A percentile compares a stretch with the other conserved stretches of the same genome.
These are phyloP conservation scores for Gavia stellata DNA, from an alignment of 2,113 vertebrate genomes.

Conservation along the genomic window DNA sequence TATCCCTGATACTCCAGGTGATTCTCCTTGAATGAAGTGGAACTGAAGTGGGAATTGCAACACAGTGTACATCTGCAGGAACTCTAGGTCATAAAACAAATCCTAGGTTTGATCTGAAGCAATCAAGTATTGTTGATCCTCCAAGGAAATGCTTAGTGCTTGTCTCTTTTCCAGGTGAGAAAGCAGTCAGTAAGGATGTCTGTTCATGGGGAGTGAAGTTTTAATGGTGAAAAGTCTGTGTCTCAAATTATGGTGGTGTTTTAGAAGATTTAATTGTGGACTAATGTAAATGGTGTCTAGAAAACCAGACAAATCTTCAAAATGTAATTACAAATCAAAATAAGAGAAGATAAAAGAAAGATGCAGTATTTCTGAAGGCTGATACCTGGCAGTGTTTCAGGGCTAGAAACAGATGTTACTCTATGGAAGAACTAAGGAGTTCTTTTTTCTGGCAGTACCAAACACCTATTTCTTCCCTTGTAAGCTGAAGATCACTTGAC, in stretches of 20 bases:
- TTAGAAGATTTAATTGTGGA: not conserved
- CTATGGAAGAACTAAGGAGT: not conserved
- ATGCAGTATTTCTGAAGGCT: not conserved
- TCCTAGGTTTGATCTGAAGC: not conserved
- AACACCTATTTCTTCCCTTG: not conserved
- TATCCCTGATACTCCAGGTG: not conserved
- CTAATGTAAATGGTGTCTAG: not conserved
- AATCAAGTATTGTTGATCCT: not conserved
- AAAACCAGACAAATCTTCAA: not conserved
- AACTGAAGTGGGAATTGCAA: not conserved
- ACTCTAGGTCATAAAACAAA: not conserved
- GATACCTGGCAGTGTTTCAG: not conserved
- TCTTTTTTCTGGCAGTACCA: not conserved
- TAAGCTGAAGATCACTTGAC: slow-evolving; percentile 13
- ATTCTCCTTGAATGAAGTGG: not conserved
- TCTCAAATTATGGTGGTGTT: not conserved
- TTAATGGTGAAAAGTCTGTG: not conserved
- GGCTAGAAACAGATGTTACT: not conserved
- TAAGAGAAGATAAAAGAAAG: not conserved
- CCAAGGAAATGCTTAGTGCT: not conserved
- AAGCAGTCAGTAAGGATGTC: not conserved
- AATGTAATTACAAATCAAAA: not conserved
- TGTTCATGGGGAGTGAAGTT: not conserved
- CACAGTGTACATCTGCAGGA: not conserved
- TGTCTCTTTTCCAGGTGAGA: not conserved